Evolutionary conservation across 1,140 invertebrate genomes (phyloP), one percentile per base, ranked within the genome.

Genomic region (Diachasmimorpha longicaudata): DNA sequence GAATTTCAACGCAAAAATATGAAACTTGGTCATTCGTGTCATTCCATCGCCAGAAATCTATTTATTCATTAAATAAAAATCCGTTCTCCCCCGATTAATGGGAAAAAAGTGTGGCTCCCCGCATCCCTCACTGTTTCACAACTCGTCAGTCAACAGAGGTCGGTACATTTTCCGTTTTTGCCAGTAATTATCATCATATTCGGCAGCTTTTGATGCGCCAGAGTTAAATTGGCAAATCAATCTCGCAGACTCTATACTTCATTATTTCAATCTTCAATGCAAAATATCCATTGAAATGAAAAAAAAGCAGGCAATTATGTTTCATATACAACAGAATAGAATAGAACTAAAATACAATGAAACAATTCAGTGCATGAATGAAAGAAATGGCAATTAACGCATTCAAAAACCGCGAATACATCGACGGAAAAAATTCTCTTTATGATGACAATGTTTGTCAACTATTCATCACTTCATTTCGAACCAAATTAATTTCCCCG

Each of bases 1-100:
- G 25, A 46, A 36, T 75, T 58, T 63, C 19, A 9, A 68, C 52
- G 70, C 31, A 37, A 75, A 69, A 52, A 52, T 52, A 70, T 71
- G 42, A 21, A 69, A 69, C 46, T 31, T 44, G 73, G 21, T 70
- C 66, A 58, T 46, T 75, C 73, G 44, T 21, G 31, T 37, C 72
- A 63, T 67, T 69, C 68, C 73, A 70, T 19, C 14, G 11, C 21
- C 67, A 52, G 66, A 21, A 44, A 31, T 36, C 23, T 66, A 21
- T 66, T 14, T 63, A 37, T 42, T 39, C 39, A 36, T 39, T 66
- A 63, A 63, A 13, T 9, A 25, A 63, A 63, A 63, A 63, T 63
- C 6, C 19, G 14, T 55, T 63, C 23, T 63, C 58, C 11, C 11
- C 23, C 10, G 11, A 63, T 63, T 63, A 25, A 9, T 25, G 14